Base-by-base conservation (phyloP, 2,888 invertebrate genomes). In the Tupiocoris notatus region DNA sequence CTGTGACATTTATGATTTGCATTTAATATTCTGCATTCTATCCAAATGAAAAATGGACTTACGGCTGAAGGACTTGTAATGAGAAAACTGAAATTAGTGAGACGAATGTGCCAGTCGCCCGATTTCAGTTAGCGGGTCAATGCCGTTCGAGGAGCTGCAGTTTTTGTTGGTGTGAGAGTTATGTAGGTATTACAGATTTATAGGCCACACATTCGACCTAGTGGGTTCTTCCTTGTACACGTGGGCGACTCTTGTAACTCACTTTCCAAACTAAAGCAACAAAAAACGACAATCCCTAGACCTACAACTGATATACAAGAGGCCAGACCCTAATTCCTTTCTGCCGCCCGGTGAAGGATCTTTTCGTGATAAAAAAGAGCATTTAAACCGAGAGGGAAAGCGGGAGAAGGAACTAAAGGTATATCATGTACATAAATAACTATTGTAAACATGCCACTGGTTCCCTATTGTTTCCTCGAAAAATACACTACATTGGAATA, bases 241-340 rank as follows among this genome's bases (percentile, higher is more conserved):
- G 64, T 64, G 64, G 64, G 64, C n/a, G 21, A 23, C n/a, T 24
- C 64, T 64, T 64, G 64, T 64, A 64, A 64, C 64, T 64, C 64
- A 23, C 24, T 21, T 39, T 39, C 3, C 3, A 39, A 39, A 39
- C 39, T 39, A 39, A 39, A 39, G 12, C 22, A 9, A 21, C 3
- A 22, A 1, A n/a, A 23, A 64, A 23, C 7, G 17, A 64, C 23
- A 12, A 64, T 16, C 24, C 23, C 64, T 23, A 12, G 23, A 17
- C 24, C 7, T 22, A 64, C 64, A 64, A n/a, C 64, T 64, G 64
- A 64, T 64, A 64, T 24, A 24, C 25, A 64, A 22, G 25, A 64
- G 24, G 16, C 61, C 20, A 21, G 24, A 12, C 64, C 25, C 21
- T 64, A 64, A 64, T 64, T 64, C 64, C 64, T 64, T 39, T 64